These are phyloP conservation scores for Ardeotis arabs DNA, from an alignment of 2,113 vertebrate species.

Conservation along the genomic window DNA sequence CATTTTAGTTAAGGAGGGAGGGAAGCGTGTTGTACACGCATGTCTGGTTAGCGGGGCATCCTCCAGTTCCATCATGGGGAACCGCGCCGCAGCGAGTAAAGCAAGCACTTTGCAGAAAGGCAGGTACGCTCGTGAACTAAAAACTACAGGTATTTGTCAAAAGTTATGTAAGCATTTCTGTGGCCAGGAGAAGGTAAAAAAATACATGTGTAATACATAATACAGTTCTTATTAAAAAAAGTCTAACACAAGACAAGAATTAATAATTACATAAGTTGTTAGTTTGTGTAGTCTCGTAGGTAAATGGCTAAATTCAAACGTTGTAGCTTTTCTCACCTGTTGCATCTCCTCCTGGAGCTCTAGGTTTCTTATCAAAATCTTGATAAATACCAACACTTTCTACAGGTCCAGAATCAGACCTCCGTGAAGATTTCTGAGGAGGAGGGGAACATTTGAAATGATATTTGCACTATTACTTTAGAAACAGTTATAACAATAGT, in stretches of 20 bases:
- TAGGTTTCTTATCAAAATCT: conserved; percentile 82
- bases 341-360: conserved; percentile 66
- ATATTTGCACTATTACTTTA: background rate
- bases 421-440: conserved; percentile 84
- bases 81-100: background rate
- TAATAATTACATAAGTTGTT: background rate
- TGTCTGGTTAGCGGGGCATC: background rate
- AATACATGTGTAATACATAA: background rate
- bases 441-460: background rate
- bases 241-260: background rate
- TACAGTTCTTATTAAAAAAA: background rate
- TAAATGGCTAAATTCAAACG: background rate
- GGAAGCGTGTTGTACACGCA: fast-evolving
- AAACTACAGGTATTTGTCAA: background rate
- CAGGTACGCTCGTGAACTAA: background rate
- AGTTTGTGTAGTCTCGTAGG: background rate
- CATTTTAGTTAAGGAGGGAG: background rate
- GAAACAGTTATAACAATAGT: background rate
- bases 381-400: conserved; percentile 91
- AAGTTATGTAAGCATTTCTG: background rate
- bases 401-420: conserved; percentile 79
- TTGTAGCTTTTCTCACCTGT: conserved; percentile 47
- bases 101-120: background rate
- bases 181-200: background rate
- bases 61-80: background rate